Evolutionary conservation across 2,113 vertebrate species (phyloP), one percentile per base, ranked within the genome.

Genomic region (Sitta europaea): DNA sequence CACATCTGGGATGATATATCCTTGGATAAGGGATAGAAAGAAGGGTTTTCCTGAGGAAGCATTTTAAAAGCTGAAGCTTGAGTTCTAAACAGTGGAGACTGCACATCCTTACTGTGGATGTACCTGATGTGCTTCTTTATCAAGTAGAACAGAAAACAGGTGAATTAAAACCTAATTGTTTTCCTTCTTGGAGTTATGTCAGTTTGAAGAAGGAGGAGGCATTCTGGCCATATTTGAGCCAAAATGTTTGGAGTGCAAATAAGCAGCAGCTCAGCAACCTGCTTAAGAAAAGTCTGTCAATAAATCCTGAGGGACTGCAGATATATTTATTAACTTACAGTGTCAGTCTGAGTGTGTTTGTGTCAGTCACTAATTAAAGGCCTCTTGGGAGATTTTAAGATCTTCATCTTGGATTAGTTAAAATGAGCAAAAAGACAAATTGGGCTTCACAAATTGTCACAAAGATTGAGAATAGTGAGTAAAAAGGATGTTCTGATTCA

Each of bases 391-490:
- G 35, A 92, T 70, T 88, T 97, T 95, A 96, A 96, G 87, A 72
- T 97, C 94, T 97, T 95, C 92, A 94, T 97, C 55, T 88, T 92
- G 76, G 79, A 90, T 97, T 94, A 96, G 82, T 67, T 68, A 95
- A 93, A 90, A 42, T 48, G 54, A 94, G 76, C 58, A 92, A 96
- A 97, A 95, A 54, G 54, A 89, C 53, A 74, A 90, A 88, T 7
- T 63, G 9, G 82, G 29, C 84, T 97, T 92, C 92, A 54, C 57
- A 94, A 95, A 95, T 93, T 92, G 67, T 81, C 27, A 38, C 43
- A 91, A 95, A 87, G 55, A 57, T 23, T 94, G 31, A 33, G 43
- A 92, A 9, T 24, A 76, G 36, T 72, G 50, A 90, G 65, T 62
- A 65, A 65, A 95, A 94, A 96, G 55, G 40, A 66, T 53, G n/a